Percentiles rank a stretch among this genome's conserved stretches.
These are phyloP conservation scores for Grammomys dolichurus DNA, from an alignment of 2,113 vertebrate species.

Conservation along the genomic window DNA sequence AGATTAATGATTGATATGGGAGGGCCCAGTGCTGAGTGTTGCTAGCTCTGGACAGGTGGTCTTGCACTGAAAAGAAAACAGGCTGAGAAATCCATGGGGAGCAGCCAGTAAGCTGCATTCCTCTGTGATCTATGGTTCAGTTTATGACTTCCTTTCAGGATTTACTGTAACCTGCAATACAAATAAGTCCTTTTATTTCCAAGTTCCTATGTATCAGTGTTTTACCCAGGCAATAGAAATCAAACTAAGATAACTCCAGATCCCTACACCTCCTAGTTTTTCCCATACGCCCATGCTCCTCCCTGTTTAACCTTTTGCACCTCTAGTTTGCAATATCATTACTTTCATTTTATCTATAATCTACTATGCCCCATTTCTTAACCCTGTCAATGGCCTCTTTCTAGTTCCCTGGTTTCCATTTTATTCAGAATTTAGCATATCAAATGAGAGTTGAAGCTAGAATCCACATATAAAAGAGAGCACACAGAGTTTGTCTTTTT, in stretches of 20 bases:
- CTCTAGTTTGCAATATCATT: neutral
- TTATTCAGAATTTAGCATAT: neutral
- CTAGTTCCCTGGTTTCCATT: neutral
- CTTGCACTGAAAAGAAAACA: neutral
- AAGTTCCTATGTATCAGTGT: neutral
- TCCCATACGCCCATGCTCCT: neutral
- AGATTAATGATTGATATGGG: neutral
- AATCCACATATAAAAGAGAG: neutral
- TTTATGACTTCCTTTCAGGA: neutral
- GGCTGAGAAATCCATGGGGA: neutral
- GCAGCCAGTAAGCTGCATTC: neutral
- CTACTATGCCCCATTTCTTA: neutral
- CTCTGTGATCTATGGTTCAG: neutral
- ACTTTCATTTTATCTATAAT: neutral
- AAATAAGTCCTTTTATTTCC: neutral
- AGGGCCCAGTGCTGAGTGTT: neutral
- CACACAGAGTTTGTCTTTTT: neutral
- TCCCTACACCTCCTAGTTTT: neutral
- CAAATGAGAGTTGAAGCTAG: neutral
- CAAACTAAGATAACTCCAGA: neutral
- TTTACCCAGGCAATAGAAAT: neutral
- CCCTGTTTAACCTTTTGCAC: neutral
- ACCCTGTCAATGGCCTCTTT: neutral
- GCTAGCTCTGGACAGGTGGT: neutral
- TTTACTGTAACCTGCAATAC: neutral